phyloP scores from a whole-genome alignment of 1,140 invertebrate species.

The Heliconius eleuchia region DNA sequence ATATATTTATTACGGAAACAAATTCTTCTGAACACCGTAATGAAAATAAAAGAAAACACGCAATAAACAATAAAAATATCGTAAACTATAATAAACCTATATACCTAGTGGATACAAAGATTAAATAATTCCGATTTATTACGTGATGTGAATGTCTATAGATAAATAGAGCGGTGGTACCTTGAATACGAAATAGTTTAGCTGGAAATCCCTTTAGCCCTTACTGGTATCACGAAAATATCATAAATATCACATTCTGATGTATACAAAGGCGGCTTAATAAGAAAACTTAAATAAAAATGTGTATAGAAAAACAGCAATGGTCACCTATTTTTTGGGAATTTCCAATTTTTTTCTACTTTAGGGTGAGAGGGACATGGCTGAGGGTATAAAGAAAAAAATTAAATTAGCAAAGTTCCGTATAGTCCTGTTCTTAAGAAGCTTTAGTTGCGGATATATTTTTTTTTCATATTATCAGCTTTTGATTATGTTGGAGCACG shows the following conservation, averaged over 20 bases:
- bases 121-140: slow-evolving; percentile 15
- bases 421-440: neutral
- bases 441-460: neutral
- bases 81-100: slow-evolving; percentile 3
- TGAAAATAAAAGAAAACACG: slow-evolving; percentile 2
- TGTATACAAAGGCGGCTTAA: neutral
- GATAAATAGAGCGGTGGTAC: neutral
- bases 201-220: neutral
- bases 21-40: neutral
- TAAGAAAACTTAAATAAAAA: neutral
- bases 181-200: slow-evolving; percentile 11
- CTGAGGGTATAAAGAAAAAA: neutral
- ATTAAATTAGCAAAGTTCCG: slow-evolving; percentile 11
- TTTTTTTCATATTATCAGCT: neutral
- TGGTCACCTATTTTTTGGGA: neutral
- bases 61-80: slow-evolving; percentile 5
- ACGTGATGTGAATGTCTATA: slow-evolving; percentile 12
- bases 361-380: neutral
- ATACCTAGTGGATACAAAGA: slow-evolving; percentile 4
- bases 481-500: neutral
- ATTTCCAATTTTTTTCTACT: neutral
- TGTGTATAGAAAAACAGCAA: neutral
- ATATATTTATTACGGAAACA: neutral
- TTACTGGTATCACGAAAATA: neutral
- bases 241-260: neutral